Conservation (phyloP, 1,140 invertebrate genomes). For the Spodoptera frugiperda region DNA sequence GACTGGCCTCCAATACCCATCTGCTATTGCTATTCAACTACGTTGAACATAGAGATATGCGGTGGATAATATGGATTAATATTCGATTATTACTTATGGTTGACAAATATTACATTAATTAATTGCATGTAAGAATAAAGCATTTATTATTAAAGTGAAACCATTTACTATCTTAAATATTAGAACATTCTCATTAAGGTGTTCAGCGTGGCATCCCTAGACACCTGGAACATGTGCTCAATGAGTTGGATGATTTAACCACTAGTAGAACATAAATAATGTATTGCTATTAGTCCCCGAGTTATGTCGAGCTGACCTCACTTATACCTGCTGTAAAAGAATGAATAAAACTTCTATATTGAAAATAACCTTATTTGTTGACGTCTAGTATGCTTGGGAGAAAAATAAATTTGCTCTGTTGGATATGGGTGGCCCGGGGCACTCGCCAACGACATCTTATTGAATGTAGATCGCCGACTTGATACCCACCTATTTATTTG, state of each 20-base stretch:
- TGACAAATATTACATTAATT: too few relatives aligned
- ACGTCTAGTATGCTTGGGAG: slow-evolving; percentile 79
- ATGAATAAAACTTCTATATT: slow-evolving; percentile 75
- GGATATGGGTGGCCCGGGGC: slow-evolving; percentile 72
- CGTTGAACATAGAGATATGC: background rate
- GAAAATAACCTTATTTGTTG: slow-evolving; percentile 84
- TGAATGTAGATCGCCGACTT: slow-evolving; percentile 66
- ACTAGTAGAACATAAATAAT: background rate
- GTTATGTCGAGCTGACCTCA: slow-evolving; percentile 58
- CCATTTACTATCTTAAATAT: too few relatives aligned
- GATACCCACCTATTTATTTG: slow-evolving; percentile 54
- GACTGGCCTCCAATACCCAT: slow-evolving; percentile 35
- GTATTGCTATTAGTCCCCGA: slow-evolving; percentile 8
- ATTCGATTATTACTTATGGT: background rate
- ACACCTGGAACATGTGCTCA: background rate
- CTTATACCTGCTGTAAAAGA: slow-evolving; percentile 49
- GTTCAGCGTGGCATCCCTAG: background rate
- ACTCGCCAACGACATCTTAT: slow-evolving; percentile 71
- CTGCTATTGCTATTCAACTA: slow-evolving; percentile 24
- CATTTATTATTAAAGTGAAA: too few relatives aligned
- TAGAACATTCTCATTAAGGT: too few relatives aligned
- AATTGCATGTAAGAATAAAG: too few relatives aligned
- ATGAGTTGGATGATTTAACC: slow-evolving; percentile 16
- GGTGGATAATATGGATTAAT: background rate
- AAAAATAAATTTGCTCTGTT: slow-evolving; percentile 80